Evolutionary conservation across 1,140 invertebrate genomes (phyloP), one percentile per base, ranked within the genome.

Genomic region (Penaeus japonicus): DNA sequence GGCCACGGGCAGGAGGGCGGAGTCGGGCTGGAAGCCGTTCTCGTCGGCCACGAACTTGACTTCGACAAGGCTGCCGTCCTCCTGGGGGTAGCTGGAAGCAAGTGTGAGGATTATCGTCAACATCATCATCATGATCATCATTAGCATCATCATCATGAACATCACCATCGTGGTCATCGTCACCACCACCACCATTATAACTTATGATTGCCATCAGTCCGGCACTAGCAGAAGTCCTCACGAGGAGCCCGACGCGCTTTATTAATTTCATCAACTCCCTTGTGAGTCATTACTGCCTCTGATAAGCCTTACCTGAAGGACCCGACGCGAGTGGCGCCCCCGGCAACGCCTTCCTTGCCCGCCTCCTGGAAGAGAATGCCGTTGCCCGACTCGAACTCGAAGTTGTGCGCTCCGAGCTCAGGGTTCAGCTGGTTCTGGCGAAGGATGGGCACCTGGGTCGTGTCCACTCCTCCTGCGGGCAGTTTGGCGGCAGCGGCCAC

Each of bases 331-430:
- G 15, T 83, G 57, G 57, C 57, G 22, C 81, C 81, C 0, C 81
- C 81, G 4, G 17, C 47, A 39, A 27, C 27, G 20, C 81, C 81
- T 7, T 83, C 59, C 1, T 55, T n/a, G 20, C 81, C 81, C 10
- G 81, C 59, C 30, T 83, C 81, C 18, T 59, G 55, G 27, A 83
- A 30, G 3, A n/a, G 2, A n/a, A 83, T 83, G 55, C 81, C 81
- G 10, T 83, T 83, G 54, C 20, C 81, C 1, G 81, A 39, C 32
- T 83, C 81, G 81, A 70, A 83, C 55, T 65, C 81, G n/a, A 65
- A 65, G 81, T 83, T 83, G 32, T 83, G 81, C 22, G 81, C 32
- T 1, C 81, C 81, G 59, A 39, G 18, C 15, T 62, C 81, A 0
- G 57, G 81, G 32, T 83, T 83, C 18, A 83, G 20, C 57, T 65